Conservation (phyloP, 1,140 invertebrate genomes). For the Drosophila bocqueti region DNA sequence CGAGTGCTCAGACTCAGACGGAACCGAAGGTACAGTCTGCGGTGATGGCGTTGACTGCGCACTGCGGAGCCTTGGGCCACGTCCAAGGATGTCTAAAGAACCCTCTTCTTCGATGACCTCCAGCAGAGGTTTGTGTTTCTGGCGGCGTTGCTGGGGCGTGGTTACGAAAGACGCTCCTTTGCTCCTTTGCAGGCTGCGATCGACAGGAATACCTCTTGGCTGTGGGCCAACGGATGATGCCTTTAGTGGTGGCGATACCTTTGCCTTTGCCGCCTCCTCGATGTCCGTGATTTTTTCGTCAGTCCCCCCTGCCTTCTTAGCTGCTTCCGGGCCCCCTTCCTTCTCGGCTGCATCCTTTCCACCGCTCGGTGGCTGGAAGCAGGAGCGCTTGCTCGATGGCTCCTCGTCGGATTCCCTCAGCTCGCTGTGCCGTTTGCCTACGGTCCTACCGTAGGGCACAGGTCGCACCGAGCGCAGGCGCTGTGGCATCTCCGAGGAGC, state of each 20-base stretch:
- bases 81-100: background rate
- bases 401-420: background rate
- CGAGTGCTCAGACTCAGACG: background rate
- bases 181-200: background rate
- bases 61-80: background rate
- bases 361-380: slow-evolving; percentile 31
- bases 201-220: background rate
- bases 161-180: slow-evolving; percentile 10
- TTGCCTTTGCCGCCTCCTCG: too few species aligned
- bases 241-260: too few species aligned
- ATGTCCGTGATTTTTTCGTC: slow-evolving; percentile 30
- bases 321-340: too few species aligned
- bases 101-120: slow-evolving; percentile 60
- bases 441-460: slow-evolving; percentile 31
- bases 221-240: too few species aligned
- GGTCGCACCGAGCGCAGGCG: slow-evolving; percentile 39
- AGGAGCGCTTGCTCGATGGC: slow-evolving; percentile 1
- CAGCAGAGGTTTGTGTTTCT: slow-evolving; percentile 20
- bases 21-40: background rate
- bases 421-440: slow-evolving; percentile 44
- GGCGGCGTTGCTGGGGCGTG: background rate
- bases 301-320: slow-evolving; percentile 36
- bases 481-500: background rate
- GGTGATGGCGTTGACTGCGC: background rate
- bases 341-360: background rate